Evolutionary conservation across 2,113 vertebrate species (phyloP), one percentile per base, ranked within the genome.

Genomic region (Anoura caudifer): DNA sequence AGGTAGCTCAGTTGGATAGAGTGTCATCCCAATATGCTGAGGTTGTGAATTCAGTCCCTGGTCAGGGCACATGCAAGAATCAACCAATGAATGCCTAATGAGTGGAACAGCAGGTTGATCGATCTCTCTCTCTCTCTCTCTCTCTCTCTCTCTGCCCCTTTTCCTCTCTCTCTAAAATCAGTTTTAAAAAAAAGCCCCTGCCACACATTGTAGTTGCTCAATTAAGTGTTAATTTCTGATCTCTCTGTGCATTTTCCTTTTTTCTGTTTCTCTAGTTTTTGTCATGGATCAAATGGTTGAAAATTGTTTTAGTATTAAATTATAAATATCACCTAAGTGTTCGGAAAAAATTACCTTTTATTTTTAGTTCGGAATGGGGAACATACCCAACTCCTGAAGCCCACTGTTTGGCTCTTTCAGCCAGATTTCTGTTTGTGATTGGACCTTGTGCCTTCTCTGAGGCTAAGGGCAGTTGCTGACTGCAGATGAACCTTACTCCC

Each of bases 301-400:
- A 85, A 89, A 65, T 84, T 19, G n/a, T 80, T 83, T 61, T 91
- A 81, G 69, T 80, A 67, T 70, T 90, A 54, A 94, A 90, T 72
- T 93, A 28, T 31, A 76, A 54, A 31, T 86, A 76, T 81, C 4
- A 50, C 8, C 13, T 33, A 86, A 50, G 15, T 15, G 3, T 45
- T 88, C 81, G 63, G 36, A 70, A 80, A 93, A 75, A 73, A 73
- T 36, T 14, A 87, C 61, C 50, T 63, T 85, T 41, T 50, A 67
- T 69, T 76, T 84, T 93, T 81, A 81, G 70, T 69, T 73, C 14
- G 84, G 33, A 91, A 26, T 85, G 17, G 79, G 76, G 31, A 63
- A 61, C 9, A 11, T 59, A 85, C 20, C n/a, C 54, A 81, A 67
- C 41, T 80, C 8, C 1, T 26, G 50, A 91, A 79, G 41, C 20